Percentiles rank a stretch among this genome's conserved stretches.
Conservation (phyloP, 2,888 invertebrate genomes). For the Beris morrisii region DNA sequence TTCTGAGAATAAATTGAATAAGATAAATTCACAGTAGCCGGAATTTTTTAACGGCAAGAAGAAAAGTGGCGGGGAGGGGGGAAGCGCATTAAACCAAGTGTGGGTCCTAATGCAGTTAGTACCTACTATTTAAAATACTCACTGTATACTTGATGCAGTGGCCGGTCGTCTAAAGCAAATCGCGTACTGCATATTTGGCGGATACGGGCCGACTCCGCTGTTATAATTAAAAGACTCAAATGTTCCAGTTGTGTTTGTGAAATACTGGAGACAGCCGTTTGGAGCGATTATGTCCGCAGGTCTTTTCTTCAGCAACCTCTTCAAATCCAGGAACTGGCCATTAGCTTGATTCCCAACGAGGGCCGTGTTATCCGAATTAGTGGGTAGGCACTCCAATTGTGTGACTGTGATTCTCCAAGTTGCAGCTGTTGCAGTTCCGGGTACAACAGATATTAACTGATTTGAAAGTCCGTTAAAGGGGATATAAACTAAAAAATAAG, state of each 20-base stretch:
- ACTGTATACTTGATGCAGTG: conserved; percentile 49
- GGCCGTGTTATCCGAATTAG: neutral
- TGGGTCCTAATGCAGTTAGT: too few species aligned
- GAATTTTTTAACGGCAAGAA: too few species aligned
- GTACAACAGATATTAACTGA: neutral
- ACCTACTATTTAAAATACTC: neutral
- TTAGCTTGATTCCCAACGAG: neutral
- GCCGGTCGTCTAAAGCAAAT: conserved; percentile 62
- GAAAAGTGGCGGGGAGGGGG: too few species aligned
- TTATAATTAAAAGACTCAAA: conserved; percentile 67
- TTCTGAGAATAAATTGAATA: too few species aligned
- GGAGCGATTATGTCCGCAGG: conserved; percentile 58
- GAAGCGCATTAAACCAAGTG: too few species aligned
- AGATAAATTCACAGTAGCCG: too few species aligned
- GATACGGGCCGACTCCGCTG: conserved; percentile 60
- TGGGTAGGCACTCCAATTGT: conserved; percentile 60
- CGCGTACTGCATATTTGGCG: conserved; percentile 62
- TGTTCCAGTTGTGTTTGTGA: conserved; percentile 60
- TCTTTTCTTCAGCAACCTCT: neutral
- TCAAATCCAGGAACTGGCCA: neutral
- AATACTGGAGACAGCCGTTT: conserved; percentile 69
- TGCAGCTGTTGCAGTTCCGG: conserved; percentile 43
- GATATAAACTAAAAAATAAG: conserved; percentile 44
- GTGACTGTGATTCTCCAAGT: conserved; percentile 66
- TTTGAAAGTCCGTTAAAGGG: conserved; percentile 46